Percentiles rank a stretch among this genome's conserved stretches.
These are phyloP conservation scores for Athripsodes cinereus DNA, from an alignment of 2,888 invertebrate genomes.

Conservation along the genomic window DNA sequence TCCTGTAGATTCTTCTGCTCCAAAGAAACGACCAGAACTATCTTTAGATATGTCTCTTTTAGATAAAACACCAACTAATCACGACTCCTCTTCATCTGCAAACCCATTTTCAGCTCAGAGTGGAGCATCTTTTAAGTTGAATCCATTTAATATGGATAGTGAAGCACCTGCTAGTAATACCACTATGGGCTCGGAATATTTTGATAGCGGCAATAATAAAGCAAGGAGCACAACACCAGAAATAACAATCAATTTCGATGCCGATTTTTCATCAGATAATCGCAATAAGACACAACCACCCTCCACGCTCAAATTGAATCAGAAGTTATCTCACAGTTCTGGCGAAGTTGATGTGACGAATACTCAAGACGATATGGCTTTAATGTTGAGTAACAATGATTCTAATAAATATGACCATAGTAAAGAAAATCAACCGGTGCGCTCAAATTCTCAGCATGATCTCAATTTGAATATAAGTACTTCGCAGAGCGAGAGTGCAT, in stretches of 20 bases:
- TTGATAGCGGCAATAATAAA: conserved; percentile 31
- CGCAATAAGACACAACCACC: conserved; percentile 46
- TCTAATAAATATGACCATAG: conserved; percentile 30
- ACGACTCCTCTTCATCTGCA: conserved; percentile 4
- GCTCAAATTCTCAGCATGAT: conserved; percentile 61
- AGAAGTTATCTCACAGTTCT: conserved; percentile 65
- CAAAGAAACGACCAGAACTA: conserved; percentile 5
- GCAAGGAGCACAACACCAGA: conserved; percentile 54
- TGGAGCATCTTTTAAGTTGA: conserved; percentile 17
- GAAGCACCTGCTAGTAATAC: conserved; percentile 7
- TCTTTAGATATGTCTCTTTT: conserved; percentile 9
- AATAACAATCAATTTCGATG: conserved; percentile 46
- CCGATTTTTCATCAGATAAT: conserved; percentile 30
- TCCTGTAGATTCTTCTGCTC: not conserved
- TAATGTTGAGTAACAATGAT: conserved; percentile 33
- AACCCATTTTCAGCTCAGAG: conserved; percentile 28
- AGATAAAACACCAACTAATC: conserved; percentile 5
- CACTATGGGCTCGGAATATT: conserved; percentile 18
- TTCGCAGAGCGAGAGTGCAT: conserved; percentile 74
- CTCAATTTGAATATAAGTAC: conserved; percentile 65
- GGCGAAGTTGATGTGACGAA: conserved; percentile 52
- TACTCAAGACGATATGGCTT: conserved; percentile 12
- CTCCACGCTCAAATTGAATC: conserved; percentile 49
- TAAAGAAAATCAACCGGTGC: conserved; percentile 29
- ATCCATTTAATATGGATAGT: conserved; percentile 22